Evolutionary conservation across 2,797 vertebrate genomes (phyloP), one percentile per base, ranked within the genome.

Genomic region (Eulemur rubriventer): DNA sequence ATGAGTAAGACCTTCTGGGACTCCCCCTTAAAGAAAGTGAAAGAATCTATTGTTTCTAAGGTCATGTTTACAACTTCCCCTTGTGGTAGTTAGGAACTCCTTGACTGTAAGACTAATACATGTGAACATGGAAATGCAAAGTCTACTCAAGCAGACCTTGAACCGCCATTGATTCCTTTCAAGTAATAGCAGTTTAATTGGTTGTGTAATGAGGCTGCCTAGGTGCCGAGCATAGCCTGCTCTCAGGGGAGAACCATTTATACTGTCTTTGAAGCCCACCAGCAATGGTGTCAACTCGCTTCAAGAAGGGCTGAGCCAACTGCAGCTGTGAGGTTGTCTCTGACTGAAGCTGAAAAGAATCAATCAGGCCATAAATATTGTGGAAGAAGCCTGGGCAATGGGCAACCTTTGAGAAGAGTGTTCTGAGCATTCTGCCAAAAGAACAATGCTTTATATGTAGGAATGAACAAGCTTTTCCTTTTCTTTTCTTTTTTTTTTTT

Each of bases 171-270:
- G 11, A 89, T 79, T 88, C 38, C 55, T 94, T 96, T 69, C 76
- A 72, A 89, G 72, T 57, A 82, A 90, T 57, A 52, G 93, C 1
- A 6, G 59, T 84, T 95, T 95, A 90, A 95, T 85, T 85, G 81
- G 67, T 72, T 96, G 85, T 69, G 79, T 87, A 83, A 97, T 93
- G 90, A 96, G 76, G 57, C 80, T 83, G 70, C 87, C 83, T 76
- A 76, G 63, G 63, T 80, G 72, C 41, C 3, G 0, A 85, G 43
- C 16, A 33, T 43, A 92, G 88, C 55, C 61, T 94, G 33, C 65
- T 95, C 67, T 85, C 67, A 9, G 80, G 46, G 28, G 61, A 96
- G 43, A 96, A 57, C 59, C 67, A 96, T 79, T 87, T 90, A 70
- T 55, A 63, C 57, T 70, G 41, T 82, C 67, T 90, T 85, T 94